Evolutionary conservation across 2,113 vertebrate genomes (phyloP).

Genomic region (Cyanoramphus novaezelandiae): DNA sequence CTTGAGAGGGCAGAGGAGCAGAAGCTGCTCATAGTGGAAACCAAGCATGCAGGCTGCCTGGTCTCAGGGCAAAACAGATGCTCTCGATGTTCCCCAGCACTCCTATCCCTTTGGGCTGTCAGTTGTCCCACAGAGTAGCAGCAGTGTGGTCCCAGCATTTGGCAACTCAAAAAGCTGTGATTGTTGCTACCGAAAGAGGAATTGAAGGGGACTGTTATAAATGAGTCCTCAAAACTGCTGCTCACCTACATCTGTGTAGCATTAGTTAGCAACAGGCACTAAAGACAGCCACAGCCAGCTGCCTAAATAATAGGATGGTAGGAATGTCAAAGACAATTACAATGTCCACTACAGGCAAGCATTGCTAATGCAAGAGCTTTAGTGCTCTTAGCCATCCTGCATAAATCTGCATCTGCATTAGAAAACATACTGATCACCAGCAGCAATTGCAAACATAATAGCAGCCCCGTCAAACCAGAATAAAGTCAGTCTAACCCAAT

Average conservation of each 20-base stretch:
- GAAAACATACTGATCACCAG: background rate
- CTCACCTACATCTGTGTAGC: background rate
- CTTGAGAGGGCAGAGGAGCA: background rate
- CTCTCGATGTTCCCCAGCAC: background rate
- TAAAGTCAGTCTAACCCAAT: background rate
- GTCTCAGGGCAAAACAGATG: background rate
- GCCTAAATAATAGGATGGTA: background rate
- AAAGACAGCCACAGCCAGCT: background rate
- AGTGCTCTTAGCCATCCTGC: background rate
- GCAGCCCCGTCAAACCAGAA: background rate
- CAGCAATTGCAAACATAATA: background rate
- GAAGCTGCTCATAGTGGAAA: background rate
- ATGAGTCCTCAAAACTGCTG: background rate
- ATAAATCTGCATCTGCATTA: background rate
- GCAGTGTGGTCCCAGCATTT: background rate
- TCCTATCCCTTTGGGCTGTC: background rate
- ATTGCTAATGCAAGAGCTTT: background rate
- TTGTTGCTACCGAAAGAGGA: background rate
- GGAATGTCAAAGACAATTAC: background rate
- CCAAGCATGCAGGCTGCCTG: rapidly evolving
- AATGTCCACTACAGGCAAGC: background rate
- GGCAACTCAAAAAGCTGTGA: background rate
- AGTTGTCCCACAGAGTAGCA: background rate
- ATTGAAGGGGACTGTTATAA: background rate
- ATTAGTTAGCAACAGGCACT: background rate